Conservation (phyloP, 2,113 vertebrate species). For the Ciconia maguari region DNA sequence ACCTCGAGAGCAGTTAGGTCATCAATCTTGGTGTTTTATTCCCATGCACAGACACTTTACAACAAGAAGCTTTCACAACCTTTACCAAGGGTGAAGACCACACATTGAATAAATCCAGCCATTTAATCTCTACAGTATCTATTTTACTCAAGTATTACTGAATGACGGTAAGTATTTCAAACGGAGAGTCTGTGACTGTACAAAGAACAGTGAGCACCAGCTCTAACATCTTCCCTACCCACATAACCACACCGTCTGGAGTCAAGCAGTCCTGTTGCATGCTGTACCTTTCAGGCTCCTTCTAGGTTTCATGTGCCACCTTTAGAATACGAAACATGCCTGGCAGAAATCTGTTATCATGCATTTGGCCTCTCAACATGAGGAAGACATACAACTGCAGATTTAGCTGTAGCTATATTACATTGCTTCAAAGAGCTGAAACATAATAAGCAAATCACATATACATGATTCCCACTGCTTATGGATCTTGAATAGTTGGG, state of each 20-base stretch:
- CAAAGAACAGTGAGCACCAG: not conserved
- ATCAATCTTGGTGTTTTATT: not conserved
- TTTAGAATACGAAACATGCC: not conserved
- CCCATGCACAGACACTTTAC: not conserved
- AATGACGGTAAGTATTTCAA: not conserved
- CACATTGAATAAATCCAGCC: not conserved
- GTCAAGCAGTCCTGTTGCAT: not conserved
- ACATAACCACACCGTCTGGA: not conserved
- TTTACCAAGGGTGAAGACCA: not conserved
- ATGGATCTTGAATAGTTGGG: not conserved
- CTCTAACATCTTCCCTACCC: not conserved
- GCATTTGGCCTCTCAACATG: not conserved
- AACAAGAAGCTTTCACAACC: not conserved
- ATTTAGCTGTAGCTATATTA: not conserved
- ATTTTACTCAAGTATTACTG: not conserved
- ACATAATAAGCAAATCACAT: not conserved
- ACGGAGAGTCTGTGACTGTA: fast-evolving
- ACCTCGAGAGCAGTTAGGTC: not conserved
- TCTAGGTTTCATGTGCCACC: not conserved
- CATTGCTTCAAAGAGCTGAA: not conserved
- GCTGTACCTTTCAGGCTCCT: not conserved
- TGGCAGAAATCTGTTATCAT: not conserved
- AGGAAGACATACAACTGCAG: not conserved
- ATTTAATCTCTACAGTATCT: not conserved
- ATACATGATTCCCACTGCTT: not conserved